Percentiles rank a stretch among this genome's conserved stretches.
phyloP scores from a whole-genome alignment of 1,140 invertebrate species.

The Frieseomelitta varia region DNA sequence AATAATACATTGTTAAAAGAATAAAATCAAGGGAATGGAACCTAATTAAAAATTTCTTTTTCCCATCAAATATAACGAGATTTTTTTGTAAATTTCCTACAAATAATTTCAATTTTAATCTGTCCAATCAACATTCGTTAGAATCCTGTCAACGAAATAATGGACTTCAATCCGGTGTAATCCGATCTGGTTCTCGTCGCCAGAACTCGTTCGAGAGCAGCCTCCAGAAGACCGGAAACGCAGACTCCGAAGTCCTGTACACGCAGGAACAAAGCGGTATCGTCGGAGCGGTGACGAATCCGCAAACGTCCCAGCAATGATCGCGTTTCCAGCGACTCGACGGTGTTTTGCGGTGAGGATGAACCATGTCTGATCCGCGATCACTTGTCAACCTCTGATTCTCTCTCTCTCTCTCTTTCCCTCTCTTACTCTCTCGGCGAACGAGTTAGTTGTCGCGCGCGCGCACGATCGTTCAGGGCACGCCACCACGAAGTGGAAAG shows the following conservation, averaged over 20 bases:
- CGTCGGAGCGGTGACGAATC: conserved; percentile 33
- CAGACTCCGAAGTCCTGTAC: neutral
- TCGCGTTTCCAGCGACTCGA: conserved; percentile 43
- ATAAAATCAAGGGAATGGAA: no score
- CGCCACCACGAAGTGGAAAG: conserved; percentile 56
- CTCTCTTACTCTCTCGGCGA: neutral
- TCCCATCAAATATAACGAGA: no score
- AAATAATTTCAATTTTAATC: neutral
- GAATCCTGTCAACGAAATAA: neutral
- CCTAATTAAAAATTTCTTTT: no score
- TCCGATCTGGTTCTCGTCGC: neutral
- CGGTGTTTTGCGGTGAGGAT: conserved; percentile 46
- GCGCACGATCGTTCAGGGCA: conserved; percentile 24
- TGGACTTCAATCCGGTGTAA: neutral
- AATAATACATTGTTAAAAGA: no score
- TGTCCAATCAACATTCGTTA: neutral
- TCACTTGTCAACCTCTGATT: conserved; percentile 44
- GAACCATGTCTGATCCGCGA: conserved; percentile 50
- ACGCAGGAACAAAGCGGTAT: conserved; percentile 15
- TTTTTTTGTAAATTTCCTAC: no score
- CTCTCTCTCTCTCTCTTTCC: no score
- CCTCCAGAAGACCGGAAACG: neutral
- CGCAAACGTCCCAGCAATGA: conserved; percentile 34
- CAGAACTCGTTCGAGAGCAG: neutral
- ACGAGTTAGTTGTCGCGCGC: neutral